These are phyloP conservation scores for Apeira syringaria DNA, from an alignment of 2,888 invertebrate genomes.

Conservation along the genomic window DNA sequence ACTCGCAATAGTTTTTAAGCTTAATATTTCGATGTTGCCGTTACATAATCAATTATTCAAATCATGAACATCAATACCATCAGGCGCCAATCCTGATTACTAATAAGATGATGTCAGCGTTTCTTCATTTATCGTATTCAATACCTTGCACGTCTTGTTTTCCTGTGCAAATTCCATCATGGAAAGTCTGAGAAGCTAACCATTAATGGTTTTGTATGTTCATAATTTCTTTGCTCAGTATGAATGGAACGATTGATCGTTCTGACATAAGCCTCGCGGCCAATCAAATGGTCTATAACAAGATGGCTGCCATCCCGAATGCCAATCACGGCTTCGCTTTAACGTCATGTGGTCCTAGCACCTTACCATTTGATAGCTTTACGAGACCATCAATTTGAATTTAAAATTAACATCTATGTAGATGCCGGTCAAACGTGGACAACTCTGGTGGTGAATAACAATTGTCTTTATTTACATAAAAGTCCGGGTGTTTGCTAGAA, in stretches of 20 bases:
- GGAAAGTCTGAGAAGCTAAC: constrained; percentile 20
- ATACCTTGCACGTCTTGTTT: constrained; percentile 23
- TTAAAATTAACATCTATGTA: constrained; percentile 77
- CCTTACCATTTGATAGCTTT: constrained; percentile 78
- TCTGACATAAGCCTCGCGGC: constrained; percentile 50
- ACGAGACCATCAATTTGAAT: constrained; percentile 80
- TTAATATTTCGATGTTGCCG: constrained; percentile 21
- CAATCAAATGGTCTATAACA: constrained; percentile 57
- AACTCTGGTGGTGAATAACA: constrained; percentile 72
- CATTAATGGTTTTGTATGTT: constrained; percentile 13
- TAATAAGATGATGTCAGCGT: constrained; percentile 33
- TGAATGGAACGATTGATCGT: constrained; percentile 55
- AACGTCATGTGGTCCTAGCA: constrained; percentile 73
- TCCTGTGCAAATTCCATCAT: constrained; percentile 21
- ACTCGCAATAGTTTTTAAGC: too few relatives aligned
- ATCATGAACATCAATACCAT: constrained; percentile 27
- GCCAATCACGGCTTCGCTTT: constrained; percentile 67
- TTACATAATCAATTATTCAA: constrained; percentile 32
- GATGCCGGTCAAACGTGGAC: constrained; percentile 82
- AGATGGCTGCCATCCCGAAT: constrained; percentile 70
- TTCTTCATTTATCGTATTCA: constrained; percentile 30
- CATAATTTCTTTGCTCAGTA: constrained; percentile 28
- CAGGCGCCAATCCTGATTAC: constrained; percentile 33
- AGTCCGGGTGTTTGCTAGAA: constrained; percentile 81
- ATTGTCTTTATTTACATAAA: constrained; percentile 78